Evolutionary conservation across 1,140 invertebrate species (phyloP).

Genomic region (Homalodisca vitripennis): DNA sequence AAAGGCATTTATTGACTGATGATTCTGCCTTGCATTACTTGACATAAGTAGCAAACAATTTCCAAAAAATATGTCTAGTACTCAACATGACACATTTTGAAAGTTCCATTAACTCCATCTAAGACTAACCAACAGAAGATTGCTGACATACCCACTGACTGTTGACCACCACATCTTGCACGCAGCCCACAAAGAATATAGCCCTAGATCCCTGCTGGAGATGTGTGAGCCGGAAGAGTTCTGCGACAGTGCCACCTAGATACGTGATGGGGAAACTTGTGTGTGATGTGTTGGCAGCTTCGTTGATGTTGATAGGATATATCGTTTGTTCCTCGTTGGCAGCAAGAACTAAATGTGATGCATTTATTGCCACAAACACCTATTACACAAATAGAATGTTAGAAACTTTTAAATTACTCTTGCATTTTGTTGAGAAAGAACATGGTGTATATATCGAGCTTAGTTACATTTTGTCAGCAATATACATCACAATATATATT

Average conservation of each 20-base stretch:
- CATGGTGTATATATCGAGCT: no score
- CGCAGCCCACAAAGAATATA: constrained; percentile 80
- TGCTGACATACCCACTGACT: constrained; percentile 65
- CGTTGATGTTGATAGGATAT: constrained; percentile 79
- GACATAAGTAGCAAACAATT: no score
- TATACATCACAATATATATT: no score
- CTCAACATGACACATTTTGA: no score
- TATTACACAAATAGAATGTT: no score
- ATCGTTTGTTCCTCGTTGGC: constrained; percentile 88
- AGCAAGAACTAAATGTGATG: constrained; percentile 77
- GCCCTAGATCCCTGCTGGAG: constrained; percentile 53
- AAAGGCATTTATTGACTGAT: no score
- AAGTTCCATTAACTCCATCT: constrained; percentile 48
- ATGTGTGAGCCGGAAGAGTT: constrained; percentile 64
- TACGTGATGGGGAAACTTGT: constrained; percentile 80
- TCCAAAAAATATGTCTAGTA: no score
- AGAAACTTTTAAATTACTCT: no score
- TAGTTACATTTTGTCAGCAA: no score
- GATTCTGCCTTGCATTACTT: no score
- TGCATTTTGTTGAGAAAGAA: no score
- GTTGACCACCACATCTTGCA: constrained; percentile 87
- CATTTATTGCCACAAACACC: constrained; percentile 82
- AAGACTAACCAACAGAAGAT: constrained; percentile 45
- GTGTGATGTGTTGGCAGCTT: constrained; percentile 66
- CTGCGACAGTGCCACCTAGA: constrained; percentile 71